Conservation (phyloP, 2,888 invertebrate genomes). For the Mythimna lalbum region DNA sequence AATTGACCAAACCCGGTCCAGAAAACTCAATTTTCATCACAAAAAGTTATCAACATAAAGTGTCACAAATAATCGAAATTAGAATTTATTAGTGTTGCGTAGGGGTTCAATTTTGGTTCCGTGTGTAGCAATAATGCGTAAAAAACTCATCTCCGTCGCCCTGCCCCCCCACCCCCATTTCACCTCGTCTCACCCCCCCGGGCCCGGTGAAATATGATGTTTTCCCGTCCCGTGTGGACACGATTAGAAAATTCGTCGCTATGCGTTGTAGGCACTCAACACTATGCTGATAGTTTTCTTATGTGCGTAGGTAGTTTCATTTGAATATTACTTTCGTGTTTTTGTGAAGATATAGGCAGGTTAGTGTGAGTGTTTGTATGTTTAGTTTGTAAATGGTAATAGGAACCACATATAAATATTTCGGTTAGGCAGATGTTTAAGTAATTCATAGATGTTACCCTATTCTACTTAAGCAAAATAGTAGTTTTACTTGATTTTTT, state of each 20-base stretch:
- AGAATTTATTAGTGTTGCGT: conserved; percentile 85
- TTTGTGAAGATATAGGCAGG: neutral
- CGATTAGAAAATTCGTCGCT: conserved; percentile 90
- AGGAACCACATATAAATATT: neutral
- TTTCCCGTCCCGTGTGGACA: conserved; percentile 87
- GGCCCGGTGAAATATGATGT: conserved; percentile 89
- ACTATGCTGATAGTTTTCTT: conserved; percentile 76
- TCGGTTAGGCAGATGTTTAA: neutral
- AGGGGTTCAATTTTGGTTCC: conserved; percentile 85
- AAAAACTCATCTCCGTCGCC: conserved; percentile 89
- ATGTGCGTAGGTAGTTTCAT: conserved; percentile 61
- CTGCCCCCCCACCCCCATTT: conserved; percentile 64
- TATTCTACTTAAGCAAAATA: no score
- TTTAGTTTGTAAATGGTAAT: neutral
- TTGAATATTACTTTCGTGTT: conserved; percentile 54
- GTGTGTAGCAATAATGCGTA: conserved; percentile 90
- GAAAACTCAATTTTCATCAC: conserved; percentile 58
- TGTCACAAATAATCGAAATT: conserved; percentile 85
- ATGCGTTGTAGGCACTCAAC: conserved; percentile 71
- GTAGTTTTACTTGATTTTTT: no score
- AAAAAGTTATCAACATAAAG: conserved; percentile 67
- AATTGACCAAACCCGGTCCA: conserved; percentile 28
- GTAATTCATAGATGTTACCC: no score
- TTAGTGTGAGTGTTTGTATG: neutral
- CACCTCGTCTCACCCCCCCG: conserved; percentile 68